Evolutionary conservation across 2,888 invertebrate species (phyloP), one percentile per base, ranked within the genome.

Genomic region (Nowickia ferox): DNA sequence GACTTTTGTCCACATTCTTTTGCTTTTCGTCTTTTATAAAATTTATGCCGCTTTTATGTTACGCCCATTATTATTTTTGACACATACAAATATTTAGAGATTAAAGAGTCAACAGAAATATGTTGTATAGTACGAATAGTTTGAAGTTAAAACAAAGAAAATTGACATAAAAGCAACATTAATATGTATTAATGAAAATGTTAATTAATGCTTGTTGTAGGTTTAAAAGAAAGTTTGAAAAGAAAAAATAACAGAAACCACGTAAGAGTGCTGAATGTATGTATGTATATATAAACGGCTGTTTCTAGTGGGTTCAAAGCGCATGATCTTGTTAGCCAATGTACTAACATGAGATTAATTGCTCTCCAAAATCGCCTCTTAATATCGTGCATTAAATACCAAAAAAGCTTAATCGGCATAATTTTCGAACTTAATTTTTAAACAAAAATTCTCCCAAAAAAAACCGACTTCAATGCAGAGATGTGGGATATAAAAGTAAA

Each of bases 41-140:
- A 75, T 75, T 81, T 79, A 86, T 83, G 75, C 68, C 84, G 81
- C 81, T 78, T 84, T 74, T 51, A 84, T 42, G 77, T 84, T 77
- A 86, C 86, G 80, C 86, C 86, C 86, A 77, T 84, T 84, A 44
- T 66, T 65, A 72, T 72, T 84, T n/a, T 78, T 84, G 71, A 83
- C 72, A 77, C n/a, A 78, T 42, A 59, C 55, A 77, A 30, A 71
- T 42, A 59, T 46, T 11, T 17, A 76, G 71, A 83, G 63, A 55
- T 83, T 42, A 57, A 65, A 65, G 51, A 42, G 15, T 1, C n/a
- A 17, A 48, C 19, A 51, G 5, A 22, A 69, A 68, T 66, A 42
- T 22, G 10, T 40, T 30, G 30, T 30, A 30, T 30, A 30, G 6
- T 30, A 30, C n/a, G n/a, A n/a, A 6, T 30, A 30, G 30, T 63